Evolutionary conservation across 2,113 vertebrate species (phyloP), one percentile per base, ranked within the genome.

Genomic region (Urocolius indicus): DNA sequence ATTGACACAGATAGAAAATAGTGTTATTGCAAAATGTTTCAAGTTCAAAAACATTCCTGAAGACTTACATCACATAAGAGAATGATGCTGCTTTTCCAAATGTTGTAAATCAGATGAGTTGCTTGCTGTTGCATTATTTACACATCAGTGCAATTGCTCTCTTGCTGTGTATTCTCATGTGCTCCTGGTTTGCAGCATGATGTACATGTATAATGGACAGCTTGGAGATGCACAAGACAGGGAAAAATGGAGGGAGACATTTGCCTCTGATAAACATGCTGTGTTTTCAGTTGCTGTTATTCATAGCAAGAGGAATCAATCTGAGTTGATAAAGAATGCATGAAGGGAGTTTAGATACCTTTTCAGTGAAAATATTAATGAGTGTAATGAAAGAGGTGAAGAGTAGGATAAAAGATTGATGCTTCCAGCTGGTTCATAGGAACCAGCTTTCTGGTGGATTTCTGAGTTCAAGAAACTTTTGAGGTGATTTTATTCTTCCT

Each of bases 121-220:
- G 36, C 49, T 81, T 92, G 74, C 46, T 95, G 30, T 87, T 93
- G 87, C 69, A 75, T 93, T 95, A 91, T 93, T 89, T 94, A 80
- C 82, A 69, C 57, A 71, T 65, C 52, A 23, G 26, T 52, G 54
- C 74, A 66, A 2, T 82, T 94, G 55, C 48, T 84, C 19, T 80
- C 77, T 81, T 71, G 55, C 30, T 94, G 36, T 90, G 92, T 81
- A 48, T 66, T 86, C 67, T 58, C 30, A 49, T 79, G 32, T 34
- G 93, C 5, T 62, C 74, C 87, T 62, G 62, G 36, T 79, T 82
- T 87, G 54, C 74, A 89, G 81, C 22, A 16, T 22, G 21, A 21
- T 58, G 7, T 76, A 29, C 13, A 4, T 16, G 21, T 77, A 6
- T 76, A 51, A 77, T 66, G 72, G 49, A 20, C 49, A 65, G 57